These are phyloP conservation scores for Bombus consobrinus DNA, from an alignment of 1,140 invertebrate species.

Conservation along the genomic window DNA sequence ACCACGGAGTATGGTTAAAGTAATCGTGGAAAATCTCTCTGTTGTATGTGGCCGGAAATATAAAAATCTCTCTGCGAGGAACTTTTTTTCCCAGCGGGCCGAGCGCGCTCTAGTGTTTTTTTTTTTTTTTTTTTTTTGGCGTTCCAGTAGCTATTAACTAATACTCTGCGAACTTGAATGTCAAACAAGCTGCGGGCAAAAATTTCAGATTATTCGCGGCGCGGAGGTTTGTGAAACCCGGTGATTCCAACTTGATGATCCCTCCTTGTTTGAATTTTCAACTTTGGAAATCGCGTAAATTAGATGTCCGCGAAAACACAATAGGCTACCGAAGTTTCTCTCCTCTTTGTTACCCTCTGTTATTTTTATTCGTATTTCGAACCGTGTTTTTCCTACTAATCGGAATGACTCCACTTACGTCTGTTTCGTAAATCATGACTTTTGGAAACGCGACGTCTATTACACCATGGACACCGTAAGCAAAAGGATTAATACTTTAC, in stretches of 20 bases:
- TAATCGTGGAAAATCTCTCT: constrained; percentile 34
- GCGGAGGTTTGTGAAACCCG: not conserved
- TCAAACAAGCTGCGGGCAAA: not conserved
- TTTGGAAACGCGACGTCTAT: not conserved
- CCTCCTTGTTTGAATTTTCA: not conserved
- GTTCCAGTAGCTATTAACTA: constrained; percentile 22
- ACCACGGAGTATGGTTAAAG: constrained; percentile 2
- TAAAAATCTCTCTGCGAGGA: constrained; percentile 4
- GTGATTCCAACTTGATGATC: not conserved
- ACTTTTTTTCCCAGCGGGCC: not conserved
- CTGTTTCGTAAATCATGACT: not conserved
- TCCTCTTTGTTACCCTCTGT: not conserved
- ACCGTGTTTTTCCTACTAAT: not conserved
- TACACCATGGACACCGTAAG: not conserved
- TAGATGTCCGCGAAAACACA: not conserved
- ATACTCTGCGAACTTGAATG: not conserved
- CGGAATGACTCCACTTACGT: not conserved
- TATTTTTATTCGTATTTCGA: too few relatives aligned
- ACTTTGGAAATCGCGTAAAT: not conserved
- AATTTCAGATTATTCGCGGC: not conserved
- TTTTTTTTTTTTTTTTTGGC: not conserved
- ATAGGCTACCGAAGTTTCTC: not conserved
- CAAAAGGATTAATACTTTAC: constrained; percentile 34
- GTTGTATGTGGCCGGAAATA: not conserved
- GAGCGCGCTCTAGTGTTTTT: not conserved